Evolutionary conservation across 2,113 vertebrate species (phyloP).

Genomic region (Harpagus bidentatus): DNA sequence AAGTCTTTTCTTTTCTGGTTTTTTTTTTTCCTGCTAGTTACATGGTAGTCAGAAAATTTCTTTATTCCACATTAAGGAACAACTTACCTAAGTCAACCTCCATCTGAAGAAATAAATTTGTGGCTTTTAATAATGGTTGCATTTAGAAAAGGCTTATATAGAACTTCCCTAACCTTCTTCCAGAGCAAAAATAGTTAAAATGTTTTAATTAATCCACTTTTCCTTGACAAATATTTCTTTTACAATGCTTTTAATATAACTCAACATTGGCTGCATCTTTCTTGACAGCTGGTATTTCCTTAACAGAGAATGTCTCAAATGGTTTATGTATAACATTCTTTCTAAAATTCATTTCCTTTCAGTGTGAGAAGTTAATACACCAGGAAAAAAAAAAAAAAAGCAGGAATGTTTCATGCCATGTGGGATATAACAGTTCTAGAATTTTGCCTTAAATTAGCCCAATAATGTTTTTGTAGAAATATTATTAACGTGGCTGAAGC

Average conservation of each 20-base stretch:
- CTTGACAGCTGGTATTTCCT: constrained; percentile 62
- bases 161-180: not conserved
- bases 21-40: not conserved
- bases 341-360: constrained; percentile 66
- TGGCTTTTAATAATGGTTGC: not conserved
- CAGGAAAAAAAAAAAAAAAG: not conserved
- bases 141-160: not conserved
- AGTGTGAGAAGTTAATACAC: constrained; percentile 37
- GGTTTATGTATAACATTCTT: constrained; percentile 57
- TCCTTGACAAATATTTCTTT: constrained; percentile 30
- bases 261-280: constrained; percentile 46
- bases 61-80: not conserved
- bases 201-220: constrained; percentile 34
- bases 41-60: not conserved
- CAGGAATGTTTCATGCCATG: constrained; percentile 16
- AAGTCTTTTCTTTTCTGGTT: not conserved
- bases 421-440: constrained; percentile 4
- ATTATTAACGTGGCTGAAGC: not conserved
- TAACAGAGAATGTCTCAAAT: constrained; percentile 48
- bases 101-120: not conserved
- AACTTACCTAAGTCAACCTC: not conserved
- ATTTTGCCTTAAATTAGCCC: constrained; percentile 32
- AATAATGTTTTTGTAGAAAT: constrained; percentile 16
- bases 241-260: constrained; percentile 46
- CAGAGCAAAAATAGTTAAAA: not conserved